Base-by-base conservation (phyloP, 2,888 invertebrate species). In the Pterobdella sp. region DNA sequence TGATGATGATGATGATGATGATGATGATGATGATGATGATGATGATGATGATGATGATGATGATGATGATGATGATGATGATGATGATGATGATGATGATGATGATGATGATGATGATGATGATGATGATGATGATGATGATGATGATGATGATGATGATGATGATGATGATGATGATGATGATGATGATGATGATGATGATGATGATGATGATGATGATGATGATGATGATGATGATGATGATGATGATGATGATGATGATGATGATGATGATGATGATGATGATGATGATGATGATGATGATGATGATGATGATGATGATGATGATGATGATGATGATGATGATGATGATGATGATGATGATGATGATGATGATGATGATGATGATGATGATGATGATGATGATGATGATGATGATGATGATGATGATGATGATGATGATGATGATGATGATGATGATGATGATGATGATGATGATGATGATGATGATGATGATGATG, bases 11-110 rank as follows among this genome's bases (percentile, higher is more conserved):
- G 29, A 71, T 64, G 64, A 74, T 72, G 70, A 74, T 70, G 70
- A 75, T 70, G 74, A 68, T 75, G 66, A 71, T 52, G 69, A 69
- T 69, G 69, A 74, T 74, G 69, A 69, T 74, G 68, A 74, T 71
- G 74, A 74, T 69, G 69, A 74, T 71, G 68, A 74, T 60, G 68
- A 74, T 34, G 49, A 69, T 29, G 64, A 72, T 56, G 36, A 65
- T 29, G 36, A 65, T 56, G 64, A 65, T 22, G 56, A 60, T 37
- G 56, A 32, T 22, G 56, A 32, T 37, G 32, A 60, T 29, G 32
- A 70, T 22, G 56, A 70, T 31, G 32, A 70, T 18, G 31, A 70
- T 4, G 31, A 70, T 18, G 52, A 70, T 14, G 31, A 70, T 4
- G 52, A 60, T 22, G 7, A 56, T 22, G 36, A 65, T 29, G 64